These are phyloP conservation scores for Dendrolimus houi DNA, from an alignment of 2,888 invertebrate species.

Conservation along the genomic window DNA sequence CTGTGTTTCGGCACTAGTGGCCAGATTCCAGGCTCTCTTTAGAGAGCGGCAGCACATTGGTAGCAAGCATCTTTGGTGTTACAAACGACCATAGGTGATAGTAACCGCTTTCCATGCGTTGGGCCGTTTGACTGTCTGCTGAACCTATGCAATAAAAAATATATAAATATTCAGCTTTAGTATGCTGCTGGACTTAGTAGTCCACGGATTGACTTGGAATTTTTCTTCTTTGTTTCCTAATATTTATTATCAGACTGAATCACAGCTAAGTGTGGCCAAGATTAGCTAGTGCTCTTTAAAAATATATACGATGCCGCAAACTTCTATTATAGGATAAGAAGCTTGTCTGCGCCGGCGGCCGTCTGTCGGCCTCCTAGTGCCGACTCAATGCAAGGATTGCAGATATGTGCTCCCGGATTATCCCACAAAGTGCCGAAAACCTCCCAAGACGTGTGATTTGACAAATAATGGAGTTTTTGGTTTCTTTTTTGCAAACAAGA, in stretches of 20 bases:
- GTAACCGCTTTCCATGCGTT: too few relatives aligned
- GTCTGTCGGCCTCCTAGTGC: constrained; percentile 9
- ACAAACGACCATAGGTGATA: too few relatives aligned
- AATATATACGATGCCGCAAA: too few relatives aligned
- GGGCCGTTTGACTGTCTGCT: too few relatives aligned
- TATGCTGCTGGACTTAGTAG: too few relatives aligned
- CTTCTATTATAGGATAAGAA: constrained; percentile 10
- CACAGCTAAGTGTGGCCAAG: background rate
- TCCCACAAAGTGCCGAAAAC: constrained; percentile 51
- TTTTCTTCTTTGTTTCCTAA: background rate
- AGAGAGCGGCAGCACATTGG: too few relatives aligned
- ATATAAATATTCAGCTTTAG: too few relatives aligned
- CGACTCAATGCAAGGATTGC: constrained; percentile 24
- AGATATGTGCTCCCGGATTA: constrained; percentile 31
- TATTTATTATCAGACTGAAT: constrained; percentile 3
- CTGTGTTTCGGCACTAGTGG: too few relatives aligned
- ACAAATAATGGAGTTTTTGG: constrained; percentile 6
- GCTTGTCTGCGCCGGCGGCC: constrained; percentile 1
- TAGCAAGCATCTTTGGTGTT: too few relatives aligned
- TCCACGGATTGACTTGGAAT: background rate
- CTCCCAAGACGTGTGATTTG: constrained; percentile 36
- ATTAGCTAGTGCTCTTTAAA: too few relatives aligned
- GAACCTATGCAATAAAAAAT: too few relatives aligned
- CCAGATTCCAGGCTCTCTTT: too few relatives aligned
- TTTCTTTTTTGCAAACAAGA: constrained; percentile 3